Conservation (phyloP, 2,888 invertebrate species). For the Spodoptera picta region DNA sequence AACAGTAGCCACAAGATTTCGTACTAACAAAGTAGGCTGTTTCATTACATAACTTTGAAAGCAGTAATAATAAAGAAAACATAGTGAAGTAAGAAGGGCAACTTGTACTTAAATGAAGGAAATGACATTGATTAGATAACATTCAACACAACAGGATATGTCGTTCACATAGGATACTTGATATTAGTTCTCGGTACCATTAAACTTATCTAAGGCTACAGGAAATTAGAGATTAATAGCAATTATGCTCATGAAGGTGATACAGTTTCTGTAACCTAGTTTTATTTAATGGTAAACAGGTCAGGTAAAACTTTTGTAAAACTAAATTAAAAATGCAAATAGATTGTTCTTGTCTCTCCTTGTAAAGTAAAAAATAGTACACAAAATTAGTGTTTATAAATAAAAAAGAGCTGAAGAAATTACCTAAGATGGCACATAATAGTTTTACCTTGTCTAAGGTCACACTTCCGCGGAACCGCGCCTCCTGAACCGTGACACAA, state of each 20-base stretch:
- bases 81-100: constrained; percentile 19
- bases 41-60: constrained; percentile 19
- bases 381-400: constrained; percentile 19
- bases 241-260: constrained; percentile 12
- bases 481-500: constrained; percentile 50
- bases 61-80: constrained; percentile 13
- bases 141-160: constrained; percentile 27
- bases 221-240: constrained; percentile 28
- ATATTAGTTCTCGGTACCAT: constrained; percentile 26
- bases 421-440: constrained; percentile 59
- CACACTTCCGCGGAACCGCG: constrained; percentile 57
- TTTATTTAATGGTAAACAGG: too few relatives aligned
- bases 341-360: not conserved
- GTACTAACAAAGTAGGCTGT: not conserved
- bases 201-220: constrained; percentile 21
- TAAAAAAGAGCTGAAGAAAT: constrained; percentile 35
- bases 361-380: not conserved
- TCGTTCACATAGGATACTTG: constrained; percentile 11
- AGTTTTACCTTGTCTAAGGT: constrained; percentile 59
- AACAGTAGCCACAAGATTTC: constrained; percentile 1
- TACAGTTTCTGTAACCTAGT: too few relatives aligned
- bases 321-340: not conserved
- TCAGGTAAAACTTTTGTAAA: not conserved
- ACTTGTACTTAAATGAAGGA: constrained; percentile 14
- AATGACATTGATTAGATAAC: constrained; percentile 26